phyloP scores from a whole-genome alignment of 2,888 invertebrate genomes.

The Urechis unicinctus region DNA sequence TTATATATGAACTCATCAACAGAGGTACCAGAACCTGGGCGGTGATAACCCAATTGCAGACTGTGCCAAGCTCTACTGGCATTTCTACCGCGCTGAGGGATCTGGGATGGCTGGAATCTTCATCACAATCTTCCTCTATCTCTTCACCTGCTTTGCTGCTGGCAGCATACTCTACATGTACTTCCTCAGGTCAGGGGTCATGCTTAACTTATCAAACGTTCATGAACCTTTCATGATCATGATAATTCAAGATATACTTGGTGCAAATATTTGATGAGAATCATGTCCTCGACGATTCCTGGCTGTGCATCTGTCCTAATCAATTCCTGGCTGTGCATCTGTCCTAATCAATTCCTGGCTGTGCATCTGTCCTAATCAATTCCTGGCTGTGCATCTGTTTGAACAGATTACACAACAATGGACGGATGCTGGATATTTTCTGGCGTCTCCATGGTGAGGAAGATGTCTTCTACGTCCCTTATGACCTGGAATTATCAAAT shows the following conservation, averaged over 20 bases:
- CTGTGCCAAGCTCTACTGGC: slow-evolving; percentile 44
- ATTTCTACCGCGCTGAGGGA: slow-evolving; percentile 38
- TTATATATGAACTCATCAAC: slow-evolving; percentile 9
- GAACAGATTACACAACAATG: slow-evolving; percentile 46
- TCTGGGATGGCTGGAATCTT: slow-evolving; percentile 43
- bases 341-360: too few relatives aligned
- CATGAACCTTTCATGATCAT: too few relatives aligned
- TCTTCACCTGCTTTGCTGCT: slow-evolving; percentile 35
- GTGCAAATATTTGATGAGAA: too few relatives aligned
- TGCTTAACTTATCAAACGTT: background rate
- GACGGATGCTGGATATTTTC: slow-evolving; percentile 45
- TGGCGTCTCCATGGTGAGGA: slow-evolving; percentile 44
- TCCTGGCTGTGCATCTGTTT: too few relatives aligned
- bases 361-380: too few relatives aligned
- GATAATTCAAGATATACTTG: background rate
- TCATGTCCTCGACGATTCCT: too few relatives aligned
- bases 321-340: too few relatives aligned
- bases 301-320: too few relatives aligned
- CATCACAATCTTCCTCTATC: slow-evolving; percentile 39
- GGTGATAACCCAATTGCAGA: slow-evolving; percentile 38
- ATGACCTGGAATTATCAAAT: slow-evolving; percentile 46
- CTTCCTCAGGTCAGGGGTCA: slow-evolving; percentile 38
- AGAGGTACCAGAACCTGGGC: slow-evolving; percentile 31
- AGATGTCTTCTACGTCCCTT: slow-evolving; percentile 41
- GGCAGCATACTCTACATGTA: slow-evolving; percentile 46